Evolutionary conservation across 2,888 invertebrate genomes (phyloP).

Genomic region (Agonopterix subpropinquella): DNA sequence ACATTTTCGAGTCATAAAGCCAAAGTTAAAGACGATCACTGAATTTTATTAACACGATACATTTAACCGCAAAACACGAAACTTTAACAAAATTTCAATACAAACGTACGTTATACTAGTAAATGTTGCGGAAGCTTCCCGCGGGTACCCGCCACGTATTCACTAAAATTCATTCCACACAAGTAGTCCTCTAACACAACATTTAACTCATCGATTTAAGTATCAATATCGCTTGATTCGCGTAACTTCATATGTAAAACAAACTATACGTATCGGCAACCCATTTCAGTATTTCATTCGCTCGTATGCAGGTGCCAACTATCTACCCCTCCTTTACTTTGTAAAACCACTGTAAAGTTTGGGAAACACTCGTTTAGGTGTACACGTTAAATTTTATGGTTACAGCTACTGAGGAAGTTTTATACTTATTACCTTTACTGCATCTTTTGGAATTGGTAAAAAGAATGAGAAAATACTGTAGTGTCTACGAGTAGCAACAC

Average conservation of each 20-base stretch:
- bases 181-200: no score
- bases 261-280: slow-evolving; percentile 41
- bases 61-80: no score
- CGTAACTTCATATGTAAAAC: no score
- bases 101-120: not conserved
- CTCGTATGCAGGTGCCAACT: slow-evolving; percentile 42
- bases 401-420: slow-evolving; percentile 10
- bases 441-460: not conserved
- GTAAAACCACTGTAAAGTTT: slow-evolving; percentile 27
- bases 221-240: no score
- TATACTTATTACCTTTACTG: slow-evolving; percentile 1
- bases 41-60: no score
- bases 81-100: no score
- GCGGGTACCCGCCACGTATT: not conserved
- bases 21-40: no score
- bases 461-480: not conserved
- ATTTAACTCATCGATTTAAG: no score
- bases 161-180: not conserved
- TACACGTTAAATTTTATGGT: slow-evolving; percentile 18
- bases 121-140: not conserved
- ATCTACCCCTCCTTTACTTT: slow-evolving; percentile 33
- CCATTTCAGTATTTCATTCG: slow-evolving; percentile 41
- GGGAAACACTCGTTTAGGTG: slow-evolving; percentile 16
- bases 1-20: no score
- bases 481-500: no score